Evolutionary conservation across 37 sponge, comb jelly and placozoan genomes (phyloP).

Genomic region (Diacarnus erythraeanus): DNA sequence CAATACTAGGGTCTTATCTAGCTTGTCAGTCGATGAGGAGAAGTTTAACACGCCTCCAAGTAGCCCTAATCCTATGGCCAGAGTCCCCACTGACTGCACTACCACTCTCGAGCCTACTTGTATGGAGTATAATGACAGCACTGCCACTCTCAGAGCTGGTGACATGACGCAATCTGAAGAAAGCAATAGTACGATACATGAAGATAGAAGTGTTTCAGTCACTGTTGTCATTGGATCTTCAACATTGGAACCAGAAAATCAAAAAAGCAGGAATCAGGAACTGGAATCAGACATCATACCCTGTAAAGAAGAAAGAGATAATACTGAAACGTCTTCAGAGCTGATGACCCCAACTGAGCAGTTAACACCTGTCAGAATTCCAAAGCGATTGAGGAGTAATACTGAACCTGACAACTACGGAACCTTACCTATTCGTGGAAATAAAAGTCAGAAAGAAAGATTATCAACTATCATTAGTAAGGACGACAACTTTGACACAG

Average conservation of each 20-base stretch:
- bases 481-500: constrained; percentile 30
- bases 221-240: background rate
- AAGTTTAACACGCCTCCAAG: constrained; percentile 45
- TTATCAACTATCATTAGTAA: background rate
- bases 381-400: background rate
- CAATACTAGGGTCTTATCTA: background rate
- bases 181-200: background rate
- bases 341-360: background rate
- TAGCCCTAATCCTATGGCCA: constrained; percentile 8
- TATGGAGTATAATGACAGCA: background rate
- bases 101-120: background rate
- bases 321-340: too few relatives aligned
- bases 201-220: background rate
- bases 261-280: background rate
- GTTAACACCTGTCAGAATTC: too few relatives aligned
- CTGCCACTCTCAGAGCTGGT: background rate
- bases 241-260: background rate
- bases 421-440: background rate
- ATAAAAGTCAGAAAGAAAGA: background rate
- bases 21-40: constrained; percentile 28
- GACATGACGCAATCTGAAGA: background rate
- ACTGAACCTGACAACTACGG: background rate
- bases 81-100: background rate
- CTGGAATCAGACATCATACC: background rate
- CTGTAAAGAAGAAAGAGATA: background rate